Base-by-base conservation (phyloP, 2,797 vertebrate genomes). In the Sitta carolinensis region DNA sequence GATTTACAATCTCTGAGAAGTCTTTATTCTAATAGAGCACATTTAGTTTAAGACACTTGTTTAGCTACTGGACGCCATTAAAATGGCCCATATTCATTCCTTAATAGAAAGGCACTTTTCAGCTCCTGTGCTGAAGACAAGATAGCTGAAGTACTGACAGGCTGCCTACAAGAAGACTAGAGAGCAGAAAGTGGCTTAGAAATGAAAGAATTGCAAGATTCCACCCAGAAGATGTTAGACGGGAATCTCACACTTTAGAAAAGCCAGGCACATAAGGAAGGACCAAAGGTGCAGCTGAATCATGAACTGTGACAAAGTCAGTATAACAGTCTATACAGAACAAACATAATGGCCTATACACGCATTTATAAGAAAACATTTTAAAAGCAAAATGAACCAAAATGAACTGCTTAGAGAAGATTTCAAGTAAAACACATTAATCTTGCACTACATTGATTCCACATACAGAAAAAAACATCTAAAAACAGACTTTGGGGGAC, bases 41-140 rank as follows among this genome's bases (percentile, higher is more conserved):
- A 61, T 72, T 75, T 84, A 23, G 78, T 94, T 89, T 48, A 87
- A 89, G 59, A 92, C 23, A 40, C 15, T 82, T 73, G n/a, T 90
- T 92, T 75, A 76, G 67, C 36, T 93, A 25, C 16, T 45, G 58
- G 30, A 61, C 52, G 22, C n/a, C 42, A 61, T 54, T 85, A 70
- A 90, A 92, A 59, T 25, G 61, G 45, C 21, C 48, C 32, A 62
- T 55, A 81, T 73, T 89, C 7, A 83, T 79, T 87, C 22, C 22
- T 22, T 58, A 85, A 47, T 34, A 83, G 89, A 93, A 62, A 48
- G 17, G 45, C 34, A 50, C 38, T 89, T 84, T 67, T 82, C 36
- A 84, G 68, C 34, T 47, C 30, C 54, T 72, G 16, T 72, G 73
- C 27, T 84, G 32, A 91, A 77, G 40, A 92, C 29, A 58, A 84